Base-by-base conservation (phyloP, 92 coral and sea anemone genomes). In the Epizoanthus stellaris region DNA sequence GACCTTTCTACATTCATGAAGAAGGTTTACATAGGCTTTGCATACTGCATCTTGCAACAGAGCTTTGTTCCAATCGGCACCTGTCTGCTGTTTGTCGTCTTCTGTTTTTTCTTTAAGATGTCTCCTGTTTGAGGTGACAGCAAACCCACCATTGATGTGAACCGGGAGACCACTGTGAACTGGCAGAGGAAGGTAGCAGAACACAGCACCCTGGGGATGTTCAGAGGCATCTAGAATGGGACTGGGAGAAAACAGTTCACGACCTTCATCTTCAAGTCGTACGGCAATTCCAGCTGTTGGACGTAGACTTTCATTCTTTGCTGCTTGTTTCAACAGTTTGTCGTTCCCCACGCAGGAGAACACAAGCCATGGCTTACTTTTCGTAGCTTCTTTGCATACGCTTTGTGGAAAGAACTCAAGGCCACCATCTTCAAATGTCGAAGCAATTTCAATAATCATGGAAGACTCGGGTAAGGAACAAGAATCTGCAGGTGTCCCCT, bases 201-300 rank as follows among this genome's bases (percentile, higher is more conserved):
- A 95, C 6, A 94, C 83, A 25, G 15, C 84, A 0, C 95, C 98
- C 19, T 52, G 75, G 1, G 80, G 67, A 34, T 61, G 73, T 43
- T 76, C 80, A 82, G 61, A 52, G 53, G 12, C 38, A 42, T 40
- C 53, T 25, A 60, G 73, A 47, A 67, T 21, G 39, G 80, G 68
- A 36, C 47, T 16, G 6, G 70, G 85, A 7, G 45, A 68, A 45
- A 70, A 36, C 36, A 3, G 43, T 45, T 49, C 43, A 59, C 36
- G 9, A 15, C 76, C 56, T 14, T 43, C 30, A 43, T 15, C 74
- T 82, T 73, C 67, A 47, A 92, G 63, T 74, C 83, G 66, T 6
- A 87, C 91, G 23, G 95, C 98, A 20, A 91, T 95, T n/a, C 94
- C 98, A 54, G 98, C 98, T 68, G 93, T 67, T 15, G 98, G 94